Evolutionary conservation across 2,888 invertebrate genomes (phyloP), one percentile per base, ranked within the genome.

Genomic region (Eilema depressum): DNA sequence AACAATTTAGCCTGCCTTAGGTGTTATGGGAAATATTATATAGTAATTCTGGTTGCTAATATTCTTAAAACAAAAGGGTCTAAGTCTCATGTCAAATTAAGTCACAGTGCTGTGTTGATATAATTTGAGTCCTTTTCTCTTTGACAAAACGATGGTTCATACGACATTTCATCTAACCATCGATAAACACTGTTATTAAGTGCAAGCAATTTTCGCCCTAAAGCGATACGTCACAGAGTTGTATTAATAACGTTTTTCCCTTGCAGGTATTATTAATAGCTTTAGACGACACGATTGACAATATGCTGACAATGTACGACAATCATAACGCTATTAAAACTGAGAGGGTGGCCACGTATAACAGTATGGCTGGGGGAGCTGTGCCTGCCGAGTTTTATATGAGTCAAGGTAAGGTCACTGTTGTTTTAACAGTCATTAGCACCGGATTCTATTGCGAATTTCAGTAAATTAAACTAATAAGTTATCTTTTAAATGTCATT

Each of bases 251-350:
- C 23, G 2, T 47, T 3, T 66, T 57, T 5, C 5, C 23, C 25
- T 62, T 63, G 60, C 17, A 95, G 95, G 93, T 95, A 0, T 85
- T 95, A 14, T 79, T 95, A 3, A 94, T 95, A 85, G 91, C 95
- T 0, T 71, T 95, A 59, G 95, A 95, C 5, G 95, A 95, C 47
- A 85, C 87, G 0, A 88, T 95, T 77, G 95, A 95, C 84, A 95
- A 94, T 66, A 95, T 95, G 95, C 76, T 95, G 71, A 95, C 94
- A 0, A 94, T 95, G 94, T 95, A 93, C 25, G 95, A 95, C 70
- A 95, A 93, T 74, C 95, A 95, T 73, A 93, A 95, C 69, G 85
- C 93, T 1, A 93, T 95, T 17, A 92, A 92, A 69, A 89, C 91
- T 0, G 95, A 95, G 74, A 83, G 95, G 30, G 87, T 92, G 0